These are phyloP conservation scores for Leucophenga maculata DNA, from an alignment of 2,888 invertebrate species.

Conservation along the genomic window DNA sequence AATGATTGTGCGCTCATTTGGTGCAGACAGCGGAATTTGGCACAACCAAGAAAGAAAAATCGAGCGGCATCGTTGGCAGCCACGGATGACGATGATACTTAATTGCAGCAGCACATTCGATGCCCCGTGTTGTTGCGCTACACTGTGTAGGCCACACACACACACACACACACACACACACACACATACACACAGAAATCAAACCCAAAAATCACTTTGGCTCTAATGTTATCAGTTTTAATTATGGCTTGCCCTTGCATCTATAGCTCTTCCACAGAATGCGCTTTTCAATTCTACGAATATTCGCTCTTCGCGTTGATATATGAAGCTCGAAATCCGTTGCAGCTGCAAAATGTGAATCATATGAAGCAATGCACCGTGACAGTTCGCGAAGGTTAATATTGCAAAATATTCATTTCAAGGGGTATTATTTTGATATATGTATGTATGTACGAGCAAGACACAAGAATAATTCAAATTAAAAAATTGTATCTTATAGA, in stretches of 20 bases:
- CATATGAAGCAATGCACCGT: conserved; percentile 54
- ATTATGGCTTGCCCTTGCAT: conserved; percentile 14
- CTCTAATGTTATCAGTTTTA: conserved; percentile 6
- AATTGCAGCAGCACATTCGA: conserved; percentile 9
- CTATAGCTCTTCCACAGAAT: not conserved
- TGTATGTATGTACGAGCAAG: no score
- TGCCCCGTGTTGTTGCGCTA: not conserved
- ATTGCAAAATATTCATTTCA: conserved; percentile 47
- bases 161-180: not conserved
- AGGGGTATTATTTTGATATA: conserved; percentile 21
- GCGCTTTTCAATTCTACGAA: not conserved
- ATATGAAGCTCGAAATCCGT: conserved; percentile 44
- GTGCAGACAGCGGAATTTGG: conserved; percentile 19
- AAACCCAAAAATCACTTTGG: not conserved
- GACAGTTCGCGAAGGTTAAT: conserved; percentile 61
- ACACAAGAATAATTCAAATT: not conserved
- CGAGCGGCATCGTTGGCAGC: not conserved
- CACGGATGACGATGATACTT: conserved; percentile 7
- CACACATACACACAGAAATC: not conserved
- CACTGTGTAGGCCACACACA: not conserved
- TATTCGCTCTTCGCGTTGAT: conserved; percentile 33
- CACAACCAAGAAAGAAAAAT: conserved; percentile 11
- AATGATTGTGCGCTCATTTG: conserved; percentile 22
- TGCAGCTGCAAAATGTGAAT: conserved; percentile 46
- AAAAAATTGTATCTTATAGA: not conserved